Percentiles rank a stretch among this genome's conserved stretches.
Conservation (phyloP, 2,113 vertebrate genomes). For the Prolemur simus region DNA sequence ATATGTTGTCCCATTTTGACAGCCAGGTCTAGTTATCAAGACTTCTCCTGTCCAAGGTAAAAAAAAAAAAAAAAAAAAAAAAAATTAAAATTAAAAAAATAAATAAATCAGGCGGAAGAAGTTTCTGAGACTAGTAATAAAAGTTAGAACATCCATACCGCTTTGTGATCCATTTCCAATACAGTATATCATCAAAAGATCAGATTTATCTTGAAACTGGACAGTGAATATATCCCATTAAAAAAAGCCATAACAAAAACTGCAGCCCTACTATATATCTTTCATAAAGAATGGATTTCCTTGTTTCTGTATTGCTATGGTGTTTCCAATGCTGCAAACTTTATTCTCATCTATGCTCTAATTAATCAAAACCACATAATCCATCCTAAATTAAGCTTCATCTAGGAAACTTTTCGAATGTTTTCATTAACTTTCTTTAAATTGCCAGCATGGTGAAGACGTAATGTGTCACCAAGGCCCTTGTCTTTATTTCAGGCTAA, state of each 20-base stretch:
- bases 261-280: background rate
- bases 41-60: background rate
- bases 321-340: background rate
- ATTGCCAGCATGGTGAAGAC: conserved; percentile 52
- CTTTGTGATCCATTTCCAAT: background rate
- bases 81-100: too few species aligned
- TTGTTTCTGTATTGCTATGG: background rate
- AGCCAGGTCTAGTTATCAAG: conserved; percentile 83
- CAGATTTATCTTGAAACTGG: background rate
- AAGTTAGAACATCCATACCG: background rate
- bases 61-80: background rate
- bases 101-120: background rate
- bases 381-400: background rate
- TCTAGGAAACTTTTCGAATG: background rate
- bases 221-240: background rate
- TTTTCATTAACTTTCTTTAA: conserved; percentile 56
- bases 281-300: background rate
- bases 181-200: background rate
- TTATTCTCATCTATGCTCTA: conserved; percentile 1
- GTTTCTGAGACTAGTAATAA: conserved; percentile 29
- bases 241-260: background rate
- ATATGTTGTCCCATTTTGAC: conserved; percentile 84
- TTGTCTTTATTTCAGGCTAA: conserved; percentile 51
- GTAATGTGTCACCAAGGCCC: conserved; percentile 21
- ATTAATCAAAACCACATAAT: conserved; percentile 13